phyloP scores from a whole-genome alignment of 2,113 vertebrate species.

The Dascyllus trimaculatus region DNA sequence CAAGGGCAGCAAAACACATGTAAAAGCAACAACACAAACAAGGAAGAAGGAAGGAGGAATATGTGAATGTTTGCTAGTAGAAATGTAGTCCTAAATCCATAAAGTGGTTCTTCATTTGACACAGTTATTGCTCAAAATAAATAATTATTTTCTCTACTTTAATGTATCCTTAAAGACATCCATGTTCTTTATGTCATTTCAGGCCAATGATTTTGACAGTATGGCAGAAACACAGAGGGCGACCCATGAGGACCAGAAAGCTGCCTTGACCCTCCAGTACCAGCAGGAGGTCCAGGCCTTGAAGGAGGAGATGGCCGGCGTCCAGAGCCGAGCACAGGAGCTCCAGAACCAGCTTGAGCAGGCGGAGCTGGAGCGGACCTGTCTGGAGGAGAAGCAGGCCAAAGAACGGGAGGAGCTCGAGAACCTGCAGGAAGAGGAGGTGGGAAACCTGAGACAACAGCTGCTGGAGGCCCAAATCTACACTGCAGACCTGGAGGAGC shows the following conservation, averaged over 20 bases:
- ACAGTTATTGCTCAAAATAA: too few species aligned
- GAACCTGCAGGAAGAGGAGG: constrained; percentile 69
- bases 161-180: too few species aligned
- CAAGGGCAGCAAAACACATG: too few species aligned
- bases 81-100: too few species aligned
- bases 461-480: constrained; percentile 63
- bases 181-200: neutral
- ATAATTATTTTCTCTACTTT: too few species aligned
- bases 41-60: too few species aligned
- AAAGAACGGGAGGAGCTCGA: constrained; percentile 76
- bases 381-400: constrained; percentile 56
- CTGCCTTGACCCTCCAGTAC: constrained; percentile 76
- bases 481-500: constrained; percentile 71
- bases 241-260: constrained; percentile 84
- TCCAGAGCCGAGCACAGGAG: constrained; percentile 77
- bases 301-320: constrained; percentile 80
- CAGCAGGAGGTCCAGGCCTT: constrained; percentile 78
- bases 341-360: constrained; percentile 83
- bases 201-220: constrained; percentile 77
- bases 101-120: too few species aligned
- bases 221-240: constrained; percentile 82
- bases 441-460: constrained; percentile 63
- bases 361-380: constrained; percentile 73
- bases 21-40: too few species aligned
- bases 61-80: too few species aligned